phyloP scores from a whole-genome alignment of 2,888 invertebrate species.

The Drosophila antonietae region DNA sequence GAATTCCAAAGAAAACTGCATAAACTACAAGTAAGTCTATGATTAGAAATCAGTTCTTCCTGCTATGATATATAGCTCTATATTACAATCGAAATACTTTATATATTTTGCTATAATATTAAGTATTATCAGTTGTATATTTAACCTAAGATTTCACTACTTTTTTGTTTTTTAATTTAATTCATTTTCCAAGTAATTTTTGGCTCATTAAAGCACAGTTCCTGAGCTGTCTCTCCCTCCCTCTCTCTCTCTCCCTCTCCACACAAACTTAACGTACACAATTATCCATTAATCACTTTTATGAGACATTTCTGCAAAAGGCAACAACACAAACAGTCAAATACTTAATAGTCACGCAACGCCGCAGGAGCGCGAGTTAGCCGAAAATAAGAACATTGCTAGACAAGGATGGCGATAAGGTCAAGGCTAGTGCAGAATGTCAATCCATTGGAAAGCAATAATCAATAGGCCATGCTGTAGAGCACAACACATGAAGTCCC shows the following conservation, averaged over 20 bases:
- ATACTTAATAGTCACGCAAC: slow-evolving; percentile 76
- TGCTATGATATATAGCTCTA: no score
- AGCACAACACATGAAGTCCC: not conserved
- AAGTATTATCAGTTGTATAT: no score
- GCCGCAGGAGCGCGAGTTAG: slow-evolving; percentile 35
- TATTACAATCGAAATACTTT: no score
- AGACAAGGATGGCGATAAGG: slow-evolving; percentile 55
- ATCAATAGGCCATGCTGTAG: slow-evolving; percentile 50
- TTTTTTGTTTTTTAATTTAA: not conserved
- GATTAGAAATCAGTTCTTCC: no score
- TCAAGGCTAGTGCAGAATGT: slow-evolving; percentile 42
- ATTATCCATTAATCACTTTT: slow-evolving; percentile 80
- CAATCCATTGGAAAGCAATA: slow-evolving; percentile 53
- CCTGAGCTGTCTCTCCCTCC: not conserved
- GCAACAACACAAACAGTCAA: slow-evolving; percentile 47
- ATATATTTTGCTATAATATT: no score
- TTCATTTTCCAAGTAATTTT: not conserved
- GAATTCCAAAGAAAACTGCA: not conserved
- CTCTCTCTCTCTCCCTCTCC: slow-evolving; percentile 9
- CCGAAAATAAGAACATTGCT: slow-evolving; percentile 10
- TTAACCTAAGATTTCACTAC: not conserved
- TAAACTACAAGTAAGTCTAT: no score
- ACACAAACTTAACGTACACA: slow-evolving; percentile 27
- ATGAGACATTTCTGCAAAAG: slow-evolving; percentile 73
- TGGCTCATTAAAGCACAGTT: slow-evolving; percentile 9